These are phyloP conservation scores for Typhlomys cinereus DNA, from an alignment of 2,113 vertebrate species.

Conservation along the genomic window DNA sequence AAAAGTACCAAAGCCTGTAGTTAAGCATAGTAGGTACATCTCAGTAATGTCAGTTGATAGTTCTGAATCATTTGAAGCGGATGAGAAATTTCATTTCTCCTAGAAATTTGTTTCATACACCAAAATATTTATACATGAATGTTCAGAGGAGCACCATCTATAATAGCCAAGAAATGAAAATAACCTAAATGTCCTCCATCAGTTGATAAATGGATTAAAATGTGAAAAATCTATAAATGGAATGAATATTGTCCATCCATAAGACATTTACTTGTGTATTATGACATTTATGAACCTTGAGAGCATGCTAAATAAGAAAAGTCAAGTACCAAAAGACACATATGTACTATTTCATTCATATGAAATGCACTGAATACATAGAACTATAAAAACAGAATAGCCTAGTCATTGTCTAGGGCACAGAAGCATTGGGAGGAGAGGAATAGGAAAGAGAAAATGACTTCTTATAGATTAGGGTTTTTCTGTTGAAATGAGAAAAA, in stretches of 20 bases:
- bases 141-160: background rate
- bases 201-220: background rate
- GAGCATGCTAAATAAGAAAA: background rate
- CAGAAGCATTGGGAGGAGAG: too few species aligned
- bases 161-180: background rate
- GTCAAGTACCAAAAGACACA: background rate
- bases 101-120: slow-evolving; percentile 4
- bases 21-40: background rate
- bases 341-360: background rate
- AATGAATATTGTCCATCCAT: too few species aligned
- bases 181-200: background rate
- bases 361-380: background rate
- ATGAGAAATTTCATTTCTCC: background rate
- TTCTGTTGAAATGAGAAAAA: background rate
- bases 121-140: background rate
- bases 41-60: background rate
- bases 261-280: background rate
- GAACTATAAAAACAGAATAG: background rate
- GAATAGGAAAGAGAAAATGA: background rate
- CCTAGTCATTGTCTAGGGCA: background rate
- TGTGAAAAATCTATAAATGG: background rate
- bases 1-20: background rate
- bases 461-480: background rate
- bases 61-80: background rate
- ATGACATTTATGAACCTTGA: background rate